A percentile compares a stretch with the other conserved stretches of the same genome.
These are phyloP conservation scores for Lagodon rhomboides DNA, from an alignment of 2,797 vertebrate genomes.

Conservation along the genomic window DNA sequence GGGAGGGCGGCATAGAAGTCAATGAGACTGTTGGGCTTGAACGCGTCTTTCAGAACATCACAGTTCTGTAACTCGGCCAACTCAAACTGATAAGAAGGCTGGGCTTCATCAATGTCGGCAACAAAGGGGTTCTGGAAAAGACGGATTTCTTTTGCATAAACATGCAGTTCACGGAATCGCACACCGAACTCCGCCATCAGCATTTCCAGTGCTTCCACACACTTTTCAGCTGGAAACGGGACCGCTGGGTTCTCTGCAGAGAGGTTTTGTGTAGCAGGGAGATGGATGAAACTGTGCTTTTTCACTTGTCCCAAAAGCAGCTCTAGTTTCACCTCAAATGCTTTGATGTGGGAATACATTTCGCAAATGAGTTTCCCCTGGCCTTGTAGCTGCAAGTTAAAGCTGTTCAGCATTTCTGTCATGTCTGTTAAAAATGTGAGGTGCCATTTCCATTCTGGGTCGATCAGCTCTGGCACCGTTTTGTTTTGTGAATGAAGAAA, in stretches of 20 bases:
- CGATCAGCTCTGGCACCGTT: conserved; percentile 61
- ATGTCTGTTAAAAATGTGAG: conserved; percentile 60
- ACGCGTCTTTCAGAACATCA: conserved; percentile 56
- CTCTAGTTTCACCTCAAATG: too few species aligned
- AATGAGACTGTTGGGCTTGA: conserved; percentile 33
- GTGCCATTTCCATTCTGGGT: conserved; percentile 69
- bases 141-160: background rate
- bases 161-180: background rate
- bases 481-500: conserved; percentile 55
- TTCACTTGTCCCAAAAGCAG: conserved; percentile 3
- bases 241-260: conserved; percentile 35
- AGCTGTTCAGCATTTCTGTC: conserved; percentile 31
- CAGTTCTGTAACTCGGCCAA: conserved; percentile 52
- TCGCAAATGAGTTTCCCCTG: too few species aligned
- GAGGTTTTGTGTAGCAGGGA: conserved; percentile 36
- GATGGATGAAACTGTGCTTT: conserved; percentile 50
- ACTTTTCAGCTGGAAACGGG: conserved; percentile 44
- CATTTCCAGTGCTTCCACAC: too few species aligned
- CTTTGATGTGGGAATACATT: too few species aligned
- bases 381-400: too few species aligned
- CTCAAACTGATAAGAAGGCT: conserved; percentile 56
- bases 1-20: conserved; percentile 61
- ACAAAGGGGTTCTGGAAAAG: conserved; percentile 44
- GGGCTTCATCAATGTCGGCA: conserved; percentile 42
- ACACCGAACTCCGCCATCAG: conserved; percentile 1